Evolutionary conservation across 2,888 invertebrate genomes (phyloP).

Genomic region (Dryobota labecula): DNA sequence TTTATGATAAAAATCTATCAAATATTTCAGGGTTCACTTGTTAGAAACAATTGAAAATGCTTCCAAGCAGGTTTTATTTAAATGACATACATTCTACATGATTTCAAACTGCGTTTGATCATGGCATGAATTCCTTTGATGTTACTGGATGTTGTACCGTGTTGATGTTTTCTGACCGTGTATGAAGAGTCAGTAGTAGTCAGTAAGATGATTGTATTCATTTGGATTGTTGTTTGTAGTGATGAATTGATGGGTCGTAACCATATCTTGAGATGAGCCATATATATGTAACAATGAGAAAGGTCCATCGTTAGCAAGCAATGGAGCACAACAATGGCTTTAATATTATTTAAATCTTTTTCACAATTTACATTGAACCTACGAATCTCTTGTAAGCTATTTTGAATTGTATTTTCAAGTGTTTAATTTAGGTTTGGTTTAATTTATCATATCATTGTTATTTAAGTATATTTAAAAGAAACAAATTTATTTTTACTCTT

Average conservation of each 20-base stretch:
- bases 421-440: conserved; percentile 35
- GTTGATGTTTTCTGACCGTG: conserved; percentile 51
- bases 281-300: background rate
- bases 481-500: conserved; percentile 56
- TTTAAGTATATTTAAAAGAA: conserved; percentile 32
- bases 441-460: conserved; percentile 57
- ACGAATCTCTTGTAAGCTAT: conserved; percentile 57
- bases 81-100: conserved; percentile 16
- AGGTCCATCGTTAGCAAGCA: conserved; percentile 17
- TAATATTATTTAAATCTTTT: conserved; percentile 34
- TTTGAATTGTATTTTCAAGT: conserved; percentile 56
- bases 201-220: conserved; percentile 33
- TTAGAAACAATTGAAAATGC: conserved; percentile 56
- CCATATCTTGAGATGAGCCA: background rate
- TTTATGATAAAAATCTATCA: conserved; percentile 37
- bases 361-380: conserved; percentile 29
- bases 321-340: conserved; percentile 33
- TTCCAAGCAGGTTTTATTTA: conserved; percentile 46
- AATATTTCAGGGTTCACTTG: conserved; percentile 55
- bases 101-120: conserved; percentile 3
- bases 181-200: conserved; percentile 48
- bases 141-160: conserved; percentile 49
- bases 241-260: background rate
- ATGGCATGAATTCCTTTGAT: conserved; percentile 33
- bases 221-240: conserved; percentile 25